A percentile compares a stretch with the other conserved stretches of the same genome.
Conservation (phyloP, 2,888 invertebrate genomes). For the Cotesia congregata region DNA sequence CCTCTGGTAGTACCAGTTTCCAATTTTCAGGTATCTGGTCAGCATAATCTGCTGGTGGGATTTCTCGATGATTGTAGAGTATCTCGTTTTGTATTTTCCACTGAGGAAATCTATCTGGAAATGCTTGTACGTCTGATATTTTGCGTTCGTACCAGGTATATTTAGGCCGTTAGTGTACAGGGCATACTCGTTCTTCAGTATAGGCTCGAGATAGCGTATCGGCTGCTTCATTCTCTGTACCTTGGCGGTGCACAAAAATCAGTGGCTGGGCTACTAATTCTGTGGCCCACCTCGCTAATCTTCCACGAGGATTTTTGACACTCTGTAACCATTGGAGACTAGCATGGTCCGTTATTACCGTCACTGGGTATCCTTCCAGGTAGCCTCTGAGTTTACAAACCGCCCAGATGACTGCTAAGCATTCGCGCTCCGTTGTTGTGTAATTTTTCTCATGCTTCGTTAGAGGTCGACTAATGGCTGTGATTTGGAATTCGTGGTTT, state of each 20-base stretch:
- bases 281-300: background rate
- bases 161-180: background rate
- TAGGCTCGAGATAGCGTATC: background rate
- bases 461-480: background rate
- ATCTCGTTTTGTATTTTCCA: slow-evolving; percentile 6
- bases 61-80: slow-evolving; percentile 2
- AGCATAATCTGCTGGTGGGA: background rate
- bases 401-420: background rate
- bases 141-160: slow-evolving; percentile 9
- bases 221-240: background rate
- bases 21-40: background rate
- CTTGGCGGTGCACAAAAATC: background rate
- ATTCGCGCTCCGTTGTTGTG: background rate
- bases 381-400: background rate
- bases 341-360: background rate
- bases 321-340: background rate
- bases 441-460: background rate
- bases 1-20: slow-evolving; percentile 8
- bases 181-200: too few relatives aligned
- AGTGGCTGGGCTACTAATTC: background rate
- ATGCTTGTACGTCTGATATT: background rate
- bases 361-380: background rate
- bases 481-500: background rate
- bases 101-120: slow-evolving; percentile 5
- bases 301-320: background rate